phyloP scores from a whole-genome alignment of 2,797 vertebrate species.

The Selene dorsalis region DNA sequence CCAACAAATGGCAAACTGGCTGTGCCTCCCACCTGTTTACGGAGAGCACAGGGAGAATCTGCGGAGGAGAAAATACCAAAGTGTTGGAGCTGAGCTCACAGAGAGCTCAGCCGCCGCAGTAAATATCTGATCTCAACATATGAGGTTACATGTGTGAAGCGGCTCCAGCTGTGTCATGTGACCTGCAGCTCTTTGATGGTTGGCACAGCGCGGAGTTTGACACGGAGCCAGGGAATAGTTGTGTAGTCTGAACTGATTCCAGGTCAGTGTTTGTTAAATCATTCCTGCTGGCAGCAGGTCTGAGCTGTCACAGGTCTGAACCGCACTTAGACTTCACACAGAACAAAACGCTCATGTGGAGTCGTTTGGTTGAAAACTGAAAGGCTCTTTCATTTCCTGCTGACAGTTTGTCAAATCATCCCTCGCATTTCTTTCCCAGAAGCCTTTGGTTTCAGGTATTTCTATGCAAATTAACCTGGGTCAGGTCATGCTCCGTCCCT shows the following conservation, averaged over 20 bases:
- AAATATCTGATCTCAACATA: constrained; percentile 1
- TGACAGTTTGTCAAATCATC: background rate
- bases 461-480: background rate
- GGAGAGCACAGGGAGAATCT: background rate
- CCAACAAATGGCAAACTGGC: background rate
- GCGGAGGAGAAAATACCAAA: background rate
- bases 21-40: background rate
- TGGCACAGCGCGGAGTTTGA: constrained; percentile 21
- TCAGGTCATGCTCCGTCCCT: too few species aligned
- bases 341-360: background rate
- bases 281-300: background rate
- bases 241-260: constrained; percentile 16
- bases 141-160: constrained; percentile 25
- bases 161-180: constrained; percentile 49
- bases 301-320: background rate
- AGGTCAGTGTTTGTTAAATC: constrained; percentile 13
- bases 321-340: background rate
- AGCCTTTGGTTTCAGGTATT: background rate
- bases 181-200: constrained; percentile 38
- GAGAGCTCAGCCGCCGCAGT: background rate
- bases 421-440: background rate
- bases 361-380: background rate
- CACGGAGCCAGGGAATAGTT: constrained; percentile 32
- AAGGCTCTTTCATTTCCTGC: background rate
- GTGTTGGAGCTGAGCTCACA: background rate